Evolutionary conservation across 53 echinoderm and acorn worm genomes (phyloP).

Genomic region (Henricia sp.): DNA sequence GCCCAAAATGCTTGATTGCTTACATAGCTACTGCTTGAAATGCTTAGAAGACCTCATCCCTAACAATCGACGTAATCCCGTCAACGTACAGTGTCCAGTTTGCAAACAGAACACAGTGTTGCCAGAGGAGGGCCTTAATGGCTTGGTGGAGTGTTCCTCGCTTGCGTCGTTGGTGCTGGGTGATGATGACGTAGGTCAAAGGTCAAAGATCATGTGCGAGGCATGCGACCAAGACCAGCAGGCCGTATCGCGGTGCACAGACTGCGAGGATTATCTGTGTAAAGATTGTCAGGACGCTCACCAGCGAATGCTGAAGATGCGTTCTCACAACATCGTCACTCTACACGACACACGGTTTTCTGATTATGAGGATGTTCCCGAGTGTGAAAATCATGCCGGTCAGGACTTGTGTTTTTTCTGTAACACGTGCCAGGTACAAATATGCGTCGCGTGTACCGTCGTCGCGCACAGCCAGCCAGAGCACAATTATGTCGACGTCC

Average conservation of each 20-base stretch:
- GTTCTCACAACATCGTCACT: slow-evolving; percentile 14
- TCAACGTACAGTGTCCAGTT: slow-evolving; percentile 4
- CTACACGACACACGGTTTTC: neutral
- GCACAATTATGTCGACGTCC: slow-evolving; percentile 4
- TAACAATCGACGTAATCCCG: neutral
- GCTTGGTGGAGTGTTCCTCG: neutral
- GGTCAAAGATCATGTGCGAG: slow-evolving; percentile 34
- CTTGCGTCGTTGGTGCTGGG: slow-evolving; percentile 17
- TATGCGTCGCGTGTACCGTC: slow-evolving; percentile 27
- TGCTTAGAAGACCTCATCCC: slow-evolving; percentile 5
- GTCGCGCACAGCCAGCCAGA: slow-evolving; percentile 30
- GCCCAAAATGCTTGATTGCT: slow-evolving; percentile 17
- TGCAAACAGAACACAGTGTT: slow-evolving; percentile 11
- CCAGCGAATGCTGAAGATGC: slow-evolving; percentile 16
- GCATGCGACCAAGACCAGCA: slow-evolving; percentile 13
- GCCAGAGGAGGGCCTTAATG: neutral
- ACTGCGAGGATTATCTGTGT: slow-evolving; percentile 42
- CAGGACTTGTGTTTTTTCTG: slow-evolving; percentile 37
- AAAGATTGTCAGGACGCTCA: slow-evolving; percentile 24
- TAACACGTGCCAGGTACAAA: slow-evolving; percentile 25
- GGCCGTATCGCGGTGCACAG: slow-evolving; percentile 23
- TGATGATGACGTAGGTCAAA: neutral
- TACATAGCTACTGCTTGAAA: slow-evolving; percentile 28
- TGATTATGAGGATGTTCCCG: neutral
- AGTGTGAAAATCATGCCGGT: slow-evolving; percentile 9